phyloP scores from a whole-genome alignment of 2,888 invertebrate genomes.

The Lasioglossum lativentre region DNA sequence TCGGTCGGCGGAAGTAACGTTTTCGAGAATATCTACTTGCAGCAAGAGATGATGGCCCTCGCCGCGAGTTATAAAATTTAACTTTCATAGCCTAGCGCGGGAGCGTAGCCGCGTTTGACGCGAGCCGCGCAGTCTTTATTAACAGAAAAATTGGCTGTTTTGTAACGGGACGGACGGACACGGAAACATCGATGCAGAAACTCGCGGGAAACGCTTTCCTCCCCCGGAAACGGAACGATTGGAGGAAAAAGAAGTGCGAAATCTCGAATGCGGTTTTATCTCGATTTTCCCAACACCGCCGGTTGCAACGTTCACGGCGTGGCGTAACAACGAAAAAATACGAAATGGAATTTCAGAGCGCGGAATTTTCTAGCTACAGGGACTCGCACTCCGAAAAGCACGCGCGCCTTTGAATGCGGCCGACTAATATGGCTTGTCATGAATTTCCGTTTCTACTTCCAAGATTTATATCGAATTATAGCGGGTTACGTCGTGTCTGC shows the following conservation, averaged over 20 bases:
- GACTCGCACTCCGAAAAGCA: neutral
- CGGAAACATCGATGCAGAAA: neutral
- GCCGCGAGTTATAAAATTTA: conserved; percentile 46
- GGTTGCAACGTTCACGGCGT: neutral
- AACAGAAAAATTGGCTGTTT: conserved; percentile 10
- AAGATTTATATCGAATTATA: neutral
- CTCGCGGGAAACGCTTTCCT: neutral
- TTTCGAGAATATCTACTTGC: conserved; percentile 46
- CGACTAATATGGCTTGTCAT: neutral
- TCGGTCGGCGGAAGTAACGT: conserved; percentile 53
- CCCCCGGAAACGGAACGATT: neutral
- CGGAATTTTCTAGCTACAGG: neutral
- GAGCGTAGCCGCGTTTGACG: neutral
- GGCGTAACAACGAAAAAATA: neutral
- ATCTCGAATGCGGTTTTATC: neutral
- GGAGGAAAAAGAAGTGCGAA: neutral
- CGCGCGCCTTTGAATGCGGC: neutral
- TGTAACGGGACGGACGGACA: neutral
- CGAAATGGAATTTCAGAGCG: neutral
- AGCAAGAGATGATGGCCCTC: conserved; percentile 34
- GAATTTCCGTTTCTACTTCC: neutral
- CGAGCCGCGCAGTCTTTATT: conserved; percentile 1
- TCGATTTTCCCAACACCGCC: neutral
- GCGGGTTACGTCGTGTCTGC: neutral
- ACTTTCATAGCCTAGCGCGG: conserved; percentile 23